These are phyloP conservation scores for Thelaira solivaga DNA, from an alignment of 2,888 invertebrate genomes.

Conservation along the genomic window DNA sequence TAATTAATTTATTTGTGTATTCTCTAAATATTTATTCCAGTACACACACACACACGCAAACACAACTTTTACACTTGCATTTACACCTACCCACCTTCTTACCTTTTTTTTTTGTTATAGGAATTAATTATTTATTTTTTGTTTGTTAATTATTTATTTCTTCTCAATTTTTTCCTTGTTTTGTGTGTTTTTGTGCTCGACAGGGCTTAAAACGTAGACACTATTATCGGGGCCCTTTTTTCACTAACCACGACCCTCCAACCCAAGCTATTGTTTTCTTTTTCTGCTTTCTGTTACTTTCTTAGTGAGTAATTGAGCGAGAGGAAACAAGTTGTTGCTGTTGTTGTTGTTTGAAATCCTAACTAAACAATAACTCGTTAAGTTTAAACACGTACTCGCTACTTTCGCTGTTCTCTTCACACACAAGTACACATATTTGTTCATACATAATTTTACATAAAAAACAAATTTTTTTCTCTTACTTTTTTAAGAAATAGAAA, in stretches of 20 bases:
- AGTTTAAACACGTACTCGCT: constrained; percentile 17
- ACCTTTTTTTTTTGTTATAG: no score
- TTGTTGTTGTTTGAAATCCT: constrained; percentile 18
- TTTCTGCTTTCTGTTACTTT: constrained; percentile 3
- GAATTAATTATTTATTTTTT: neutral
- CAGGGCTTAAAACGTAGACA: neutral
- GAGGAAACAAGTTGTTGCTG: neutral
- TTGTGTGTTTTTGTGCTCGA: neutral
- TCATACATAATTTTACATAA: no score
- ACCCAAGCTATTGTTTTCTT: constrained; percentile 49
- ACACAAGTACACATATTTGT: neutral
- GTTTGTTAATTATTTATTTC: neutral
- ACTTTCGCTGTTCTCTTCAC: constrained; percentile 8
- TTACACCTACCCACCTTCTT: no score
- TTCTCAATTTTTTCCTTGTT: neutral
- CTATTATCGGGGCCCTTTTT: constrained; percentile 28
- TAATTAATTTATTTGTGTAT: no score
- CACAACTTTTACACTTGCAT: no score
- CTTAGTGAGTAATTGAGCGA: neutral
- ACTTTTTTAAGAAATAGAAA: no score
- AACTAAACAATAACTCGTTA: constrained; percentile 40
- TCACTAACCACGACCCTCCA: constrained; percentile 44
- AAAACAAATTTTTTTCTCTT: no score
- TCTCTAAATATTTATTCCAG: neutral
- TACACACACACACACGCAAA: neutral